Evolutionary conservation across 2,888 invertebrate species (phyloP), one percentile per base, ranked within the genome.

Genomic region (Stratiomys singularior): DNA sequence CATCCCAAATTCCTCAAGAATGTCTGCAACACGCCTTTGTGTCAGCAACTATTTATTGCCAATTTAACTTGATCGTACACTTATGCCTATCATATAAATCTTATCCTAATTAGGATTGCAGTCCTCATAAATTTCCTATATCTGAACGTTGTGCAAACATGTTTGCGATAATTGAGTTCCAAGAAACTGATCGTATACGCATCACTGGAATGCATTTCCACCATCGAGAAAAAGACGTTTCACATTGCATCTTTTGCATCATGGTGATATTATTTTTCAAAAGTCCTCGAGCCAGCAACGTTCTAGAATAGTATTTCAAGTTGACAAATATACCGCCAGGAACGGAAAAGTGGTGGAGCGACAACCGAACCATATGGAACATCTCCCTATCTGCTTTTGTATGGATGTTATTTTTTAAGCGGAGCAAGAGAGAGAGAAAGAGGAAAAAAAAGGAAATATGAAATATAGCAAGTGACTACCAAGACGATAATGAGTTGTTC

Each of bases 121-220:
- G 15, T 71, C 27, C 71, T 27, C 71, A 71, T 71, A 71, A 71
- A 71, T 71, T 71, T 27, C 30, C 37, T 27, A 15, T 47, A 71
- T 52, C 46, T 27, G n/a, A 2, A 25, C 47, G 15, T 27, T 52
- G 5, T 47, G 47, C 64, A 30, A 71, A 47, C 52, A 71, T 52
- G 15, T 64, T 67, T 52, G 71, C 71, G 18, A 47, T 80, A 79
- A 79, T 58, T 76, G 79, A 79, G 78, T 79, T 56, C 74, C 44
- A 18, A 25, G 56, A 47, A 69, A 78, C 76, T 77, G 52, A 80
- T 78, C 77, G 76, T 46, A 74, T 79, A n/a, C n/a, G 60, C 15
- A 76, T 66, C 72, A 72, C 28, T 47, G 66, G 63, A 71, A 64
- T 71, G 23, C 52, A 74, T 21, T 76, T 64, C 25, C 60, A 28